Evolutionary conservation across 2,113 vertebrate genomes (phyloP).

Genomic region (Pycnonotus jocosus): DNA sequence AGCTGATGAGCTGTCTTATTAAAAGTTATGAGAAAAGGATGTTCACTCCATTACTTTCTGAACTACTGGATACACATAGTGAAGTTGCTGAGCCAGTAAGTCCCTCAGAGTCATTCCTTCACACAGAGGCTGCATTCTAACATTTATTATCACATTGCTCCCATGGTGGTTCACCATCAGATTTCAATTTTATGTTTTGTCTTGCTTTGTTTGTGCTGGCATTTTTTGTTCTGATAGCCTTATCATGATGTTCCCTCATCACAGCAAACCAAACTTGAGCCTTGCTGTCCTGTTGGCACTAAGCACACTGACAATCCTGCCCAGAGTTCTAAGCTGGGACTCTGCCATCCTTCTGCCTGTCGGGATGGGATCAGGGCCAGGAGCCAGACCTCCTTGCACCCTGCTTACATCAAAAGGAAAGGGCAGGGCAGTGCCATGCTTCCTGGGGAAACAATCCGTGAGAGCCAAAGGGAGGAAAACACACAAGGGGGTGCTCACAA

Average conservation of each 20-base stretch:
- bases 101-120: neutral
- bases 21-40: conserved; percentile 50
- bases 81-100: neutral
- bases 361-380: neutral
- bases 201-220: neutral
- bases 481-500: neutral
- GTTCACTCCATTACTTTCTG: conserved; percentile 33
- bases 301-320: neutral
- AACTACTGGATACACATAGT: neutral
- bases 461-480: neutral
- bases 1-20: conserved; percentile 47
- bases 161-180: neutral
- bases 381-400: neutral
- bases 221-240: neutral
- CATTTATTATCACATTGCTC: neutral
- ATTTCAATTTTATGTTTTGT: neutral
- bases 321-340: neutral
- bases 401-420: neutral
- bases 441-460: neutral
- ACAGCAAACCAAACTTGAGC: neutral
- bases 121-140: neutral
- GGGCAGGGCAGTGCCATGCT: neutral
- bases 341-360: neutral
- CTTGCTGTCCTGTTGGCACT: neutral
- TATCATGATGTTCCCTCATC: neutral